Conservation (phyloP, 2,888 invertebrate species). For the Leucoma salicis region DNA sequence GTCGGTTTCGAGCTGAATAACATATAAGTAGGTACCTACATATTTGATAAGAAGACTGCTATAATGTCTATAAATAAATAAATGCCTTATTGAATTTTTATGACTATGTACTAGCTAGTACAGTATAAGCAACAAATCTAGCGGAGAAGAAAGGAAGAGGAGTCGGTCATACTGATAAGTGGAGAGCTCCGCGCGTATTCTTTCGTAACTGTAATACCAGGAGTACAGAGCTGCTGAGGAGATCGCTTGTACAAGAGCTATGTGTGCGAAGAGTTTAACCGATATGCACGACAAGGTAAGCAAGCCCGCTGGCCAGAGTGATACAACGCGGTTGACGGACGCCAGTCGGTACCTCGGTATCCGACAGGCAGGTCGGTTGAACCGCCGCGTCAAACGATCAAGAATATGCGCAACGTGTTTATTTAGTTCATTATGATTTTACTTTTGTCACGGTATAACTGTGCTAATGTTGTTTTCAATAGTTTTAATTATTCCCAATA, state of each 20-base stretch:
- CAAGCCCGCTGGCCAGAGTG: constrained; percentile 50
- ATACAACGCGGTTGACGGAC: constrained; percentile 20
- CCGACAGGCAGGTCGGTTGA: constrained; percentile 11
- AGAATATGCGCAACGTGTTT: not conserved
- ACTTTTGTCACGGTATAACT: not conserved
- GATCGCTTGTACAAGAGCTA: constrained; percentile 42
- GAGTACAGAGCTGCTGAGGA: constrained; percentile 59
- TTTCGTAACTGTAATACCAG: constrained; percentile 77
- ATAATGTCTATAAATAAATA: no score
- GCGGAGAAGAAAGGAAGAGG: constrained; percentile 3
- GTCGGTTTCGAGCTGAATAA: no score
- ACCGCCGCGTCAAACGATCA: not conserved
- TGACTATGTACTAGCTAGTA: no score
- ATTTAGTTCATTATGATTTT: not conserved
- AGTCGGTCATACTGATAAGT: constrained; percentile 15
- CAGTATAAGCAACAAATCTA: not conserved
- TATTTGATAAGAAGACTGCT: no score
- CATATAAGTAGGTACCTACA: no score
- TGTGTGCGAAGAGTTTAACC: constrained; percentile 63
- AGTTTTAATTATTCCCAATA: not conserved
- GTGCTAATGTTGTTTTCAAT: not conserved
- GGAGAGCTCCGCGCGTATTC: constrained; percentile 65
- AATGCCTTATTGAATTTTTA: no score
- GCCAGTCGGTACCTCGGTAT: constrained; percentile 23
- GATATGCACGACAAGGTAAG: constrained; percentile 73